A percentile compares a stretch with the other conserved stretches of the same genome.
Evolutionary conservation across 2,888 invertebrate species (phyloP).

Genomic region (Ecdyonurus torrentis): DNA sequence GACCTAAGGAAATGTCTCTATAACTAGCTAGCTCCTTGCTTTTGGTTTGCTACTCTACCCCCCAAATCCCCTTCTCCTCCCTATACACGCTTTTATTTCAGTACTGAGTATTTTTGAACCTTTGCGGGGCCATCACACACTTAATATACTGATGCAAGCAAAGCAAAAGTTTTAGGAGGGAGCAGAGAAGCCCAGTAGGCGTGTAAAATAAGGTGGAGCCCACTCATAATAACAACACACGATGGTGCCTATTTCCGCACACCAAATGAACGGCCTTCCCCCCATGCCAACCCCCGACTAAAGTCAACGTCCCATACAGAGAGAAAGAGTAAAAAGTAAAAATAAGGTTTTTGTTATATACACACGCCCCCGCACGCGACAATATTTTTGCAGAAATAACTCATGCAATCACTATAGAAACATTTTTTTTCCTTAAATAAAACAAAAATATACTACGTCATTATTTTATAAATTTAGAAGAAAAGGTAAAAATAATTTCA

Average conservation of each 20-base stretch:
- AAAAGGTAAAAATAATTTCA: too few relatives aligned
- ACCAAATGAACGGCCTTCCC: neutral
- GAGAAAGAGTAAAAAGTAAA: too few relatives aligned
- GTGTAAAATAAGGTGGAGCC: neutral
- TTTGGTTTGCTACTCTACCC: neutral
- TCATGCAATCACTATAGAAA: neutral
- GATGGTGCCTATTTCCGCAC: neutral
- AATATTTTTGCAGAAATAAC: neutral
- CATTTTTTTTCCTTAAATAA: too few relatives aligned
- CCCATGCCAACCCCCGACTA: neutral
- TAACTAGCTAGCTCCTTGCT: neutral
- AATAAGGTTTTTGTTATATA: too few relatives aligned
- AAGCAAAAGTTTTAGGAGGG: neutral
- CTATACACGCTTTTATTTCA: conserved; percentile 1
- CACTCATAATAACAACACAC: neutral
- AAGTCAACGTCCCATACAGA: neutral
- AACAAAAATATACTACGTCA: too few relatives aligned
- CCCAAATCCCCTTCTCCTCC: neutral
- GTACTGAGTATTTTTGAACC: conserved; percentile 4
- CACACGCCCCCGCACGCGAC: neutral
- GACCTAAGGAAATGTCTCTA: neutral
- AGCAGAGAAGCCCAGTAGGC: neutral
- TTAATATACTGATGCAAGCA: too few relatives aligned
- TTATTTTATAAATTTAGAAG: too few relatives aligned
- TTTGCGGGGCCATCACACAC: neutral